Evolutionary conservation across 2,113 vertebrate species (phyloP).

Genomic region (Tringa solitaria): DNA sequence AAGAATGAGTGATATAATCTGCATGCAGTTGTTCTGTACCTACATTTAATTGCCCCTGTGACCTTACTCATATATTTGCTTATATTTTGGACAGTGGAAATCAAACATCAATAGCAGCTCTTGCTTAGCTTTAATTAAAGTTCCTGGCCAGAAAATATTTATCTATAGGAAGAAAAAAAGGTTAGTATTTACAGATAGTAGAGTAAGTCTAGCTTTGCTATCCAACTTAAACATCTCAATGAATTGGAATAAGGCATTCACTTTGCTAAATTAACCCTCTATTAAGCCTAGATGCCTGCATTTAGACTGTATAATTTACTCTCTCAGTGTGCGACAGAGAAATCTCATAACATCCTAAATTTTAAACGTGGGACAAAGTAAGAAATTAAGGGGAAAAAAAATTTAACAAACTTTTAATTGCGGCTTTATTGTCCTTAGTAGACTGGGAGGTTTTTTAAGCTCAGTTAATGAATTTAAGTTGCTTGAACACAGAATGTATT

Average conservation of each 20-base stretch:
- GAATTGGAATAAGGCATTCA: not conserved
- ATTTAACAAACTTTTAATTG: not conserved
- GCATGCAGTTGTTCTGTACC: not conserved
- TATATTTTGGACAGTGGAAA: not conserved
- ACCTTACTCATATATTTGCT: not conserved
- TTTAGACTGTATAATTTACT: not conserved
- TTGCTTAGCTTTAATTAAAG: not conserved
- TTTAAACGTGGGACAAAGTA: not conserved
- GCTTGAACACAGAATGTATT: not conserved
- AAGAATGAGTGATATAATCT: not conserved
- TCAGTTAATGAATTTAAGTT: not conserved
- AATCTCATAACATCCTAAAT: not conserved
- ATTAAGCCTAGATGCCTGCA: not conserved
- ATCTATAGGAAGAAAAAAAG: not conserved
- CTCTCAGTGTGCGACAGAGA: not conserved
- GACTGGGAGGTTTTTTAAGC: not conserved
- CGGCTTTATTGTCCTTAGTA: not conserved
- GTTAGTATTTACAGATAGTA: not conserved
- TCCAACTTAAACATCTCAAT: not conserved
- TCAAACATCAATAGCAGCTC: not conserved
- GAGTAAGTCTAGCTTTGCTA: not conserved
- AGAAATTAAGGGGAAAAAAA: not conserved
- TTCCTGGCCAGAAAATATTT: not conserved
- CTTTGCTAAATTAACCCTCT: not conserved
- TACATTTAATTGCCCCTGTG: not conserved